phyloP scores from a whole-genome alignment of 2,113 vertebrate genomes.

The Sarotherodon lohbergeri region DNA sequence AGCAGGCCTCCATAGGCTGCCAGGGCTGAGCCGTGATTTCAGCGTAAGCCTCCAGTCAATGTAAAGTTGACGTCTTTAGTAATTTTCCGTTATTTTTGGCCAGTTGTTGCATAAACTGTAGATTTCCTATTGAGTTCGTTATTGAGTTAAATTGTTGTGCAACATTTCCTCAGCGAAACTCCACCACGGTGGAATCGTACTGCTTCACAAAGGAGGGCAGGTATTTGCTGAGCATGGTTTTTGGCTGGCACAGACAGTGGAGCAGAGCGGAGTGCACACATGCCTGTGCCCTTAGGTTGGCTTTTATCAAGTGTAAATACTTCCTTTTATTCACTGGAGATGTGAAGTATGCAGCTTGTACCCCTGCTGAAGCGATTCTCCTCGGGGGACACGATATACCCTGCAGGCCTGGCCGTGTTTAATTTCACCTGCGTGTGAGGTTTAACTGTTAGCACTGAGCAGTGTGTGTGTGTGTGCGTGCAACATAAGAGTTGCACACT shows the following conservation, averaged over 20 bases:
- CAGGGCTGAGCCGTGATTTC: neutral
- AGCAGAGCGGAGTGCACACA: neutral
- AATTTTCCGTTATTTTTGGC: neutral
- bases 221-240: constrained; percentile 49
- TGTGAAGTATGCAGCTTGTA: neutral
- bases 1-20: neutral
- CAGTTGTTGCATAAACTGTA: neutral
- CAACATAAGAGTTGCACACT: neutral
- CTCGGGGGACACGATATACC: neutral
- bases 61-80: neutral
- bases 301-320: constrained; percentile 29
- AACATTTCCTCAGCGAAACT: neutral
- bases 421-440: neutral
- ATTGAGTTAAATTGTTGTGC: neutral
- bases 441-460: neutral
- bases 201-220: constrained; percentile 18
- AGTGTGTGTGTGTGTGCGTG: neutral
- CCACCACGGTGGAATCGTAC: neutral
- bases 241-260: neutral
- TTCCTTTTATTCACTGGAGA: neutral
- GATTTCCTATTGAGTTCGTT: neutral
- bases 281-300: neutral
- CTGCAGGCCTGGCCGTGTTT: neutral
- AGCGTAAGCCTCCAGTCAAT: neutral
- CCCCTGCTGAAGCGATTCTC: neutral